A percentile compares a stretch with the other conserved stretches of the same genome.
Evolutionary conservation across 2,888 invertebrate genomes (phyloP).

Genomic region (Tetragonisca angustula): DNA sequence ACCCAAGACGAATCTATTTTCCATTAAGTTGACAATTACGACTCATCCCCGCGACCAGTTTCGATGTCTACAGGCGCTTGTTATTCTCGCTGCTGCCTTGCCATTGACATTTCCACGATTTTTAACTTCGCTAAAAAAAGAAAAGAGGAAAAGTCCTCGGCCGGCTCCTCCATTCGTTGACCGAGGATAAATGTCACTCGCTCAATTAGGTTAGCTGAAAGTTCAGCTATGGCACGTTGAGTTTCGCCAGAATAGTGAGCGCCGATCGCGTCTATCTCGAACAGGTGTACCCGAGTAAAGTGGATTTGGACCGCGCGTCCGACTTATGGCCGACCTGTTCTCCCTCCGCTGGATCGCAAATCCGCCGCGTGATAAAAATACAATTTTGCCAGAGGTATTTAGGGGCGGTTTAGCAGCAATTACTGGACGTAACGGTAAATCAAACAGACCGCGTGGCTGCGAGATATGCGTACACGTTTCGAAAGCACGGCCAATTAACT

Average conservation of each 20-base stretch:
- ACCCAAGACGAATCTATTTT: conserved; percentile 51
- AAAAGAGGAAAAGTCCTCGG: no score
- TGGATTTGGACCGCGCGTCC: background rate
- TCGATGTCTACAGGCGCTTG: background rate
- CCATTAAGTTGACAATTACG: conserved; percentile 56
- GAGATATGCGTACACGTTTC: background rate
- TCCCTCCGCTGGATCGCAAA: background rate
- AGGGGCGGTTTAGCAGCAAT: background rate
- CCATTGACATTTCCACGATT: conserved; percentile 27
- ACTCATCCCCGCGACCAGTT: conserved; percentile 26
- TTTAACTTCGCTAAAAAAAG: background rate
- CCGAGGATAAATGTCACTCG: background rate
- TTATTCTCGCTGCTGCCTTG: background rate
- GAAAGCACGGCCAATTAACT: conserved; percentile 6
- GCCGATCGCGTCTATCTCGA: no score
- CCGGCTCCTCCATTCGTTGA: background rate
- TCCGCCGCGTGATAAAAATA: background rate
- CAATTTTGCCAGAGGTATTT: background rate
- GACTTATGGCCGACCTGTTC: background rate
- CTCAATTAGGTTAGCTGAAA: no score
- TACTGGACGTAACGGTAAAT: background rate
- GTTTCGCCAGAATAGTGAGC: no score
- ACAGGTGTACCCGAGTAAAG: background rate
- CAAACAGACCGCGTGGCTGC: background rate
- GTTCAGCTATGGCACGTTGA: no score